A percentile compares a stretch with the other conserved stretches of the same genome.
phyloP scores from a whole-genome alignment of 2,888 invertebrate genomes.

The Zaprionus bogoriensis region DNA sequence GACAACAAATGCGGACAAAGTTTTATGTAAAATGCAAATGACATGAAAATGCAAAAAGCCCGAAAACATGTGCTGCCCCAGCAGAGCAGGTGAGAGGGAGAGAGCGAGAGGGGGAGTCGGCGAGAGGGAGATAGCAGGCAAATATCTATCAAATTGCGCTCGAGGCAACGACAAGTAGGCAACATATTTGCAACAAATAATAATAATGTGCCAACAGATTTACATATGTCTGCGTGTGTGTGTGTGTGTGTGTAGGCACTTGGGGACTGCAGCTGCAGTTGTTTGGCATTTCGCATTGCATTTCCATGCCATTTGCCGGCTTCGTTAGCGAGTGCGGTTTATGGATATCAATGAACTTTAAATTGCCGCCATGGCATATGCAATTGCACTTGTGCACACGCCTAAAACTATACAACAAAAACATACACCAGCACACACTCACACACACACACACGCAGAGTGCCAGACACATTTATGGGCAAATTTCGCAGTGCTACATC shows the following conservation, averaged over 20 bases:
- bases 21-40: constrained; percentile 73
- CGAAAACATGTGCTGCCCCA: constrained; percentile 48
- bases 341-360: constrained; percentile 77
- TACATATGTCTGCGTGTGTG: constrained; percentile 36
- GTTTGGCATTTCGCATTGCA: constrained; percentile 14
- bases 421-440: constrained; percentile 68
- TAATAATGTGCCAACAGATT: constrained; percentile 47
- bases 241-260: constrained; percentile 2
- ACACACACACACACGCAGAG: constrained; percentile 65
- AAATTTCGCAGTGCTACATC: constrained; percentile 59
- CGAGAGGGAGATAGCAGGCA: constrained; percentile 2
- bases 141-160: constrained; percentile 25
- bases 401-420: constrained; percentile 69
- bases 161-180: constrained; percentile 11
- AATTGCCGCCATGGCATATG: constrained; percentile 64
- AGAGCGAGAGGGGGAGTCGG: neutral
- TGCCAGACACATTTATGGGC: constrained; percentile 73
- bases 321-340: constrained; percentile 64
- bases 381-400: constrained; percentile 59
- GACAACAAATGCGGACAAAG: constrained; percentile 34
- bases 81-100: constrained; percentile 21
- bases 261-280: constrained; percentile 12
- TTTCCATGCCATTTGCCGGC: constrained; percentile 31
- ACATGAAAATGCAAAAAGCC: constrained; percentile 54
- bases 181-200: constrained; percentile 61